A percentile compares a stretch with the other conserved stretches of the same genome.
phyloP scores from a whole-genome alignment of 2,113 vertebrate genomes.

The Arenaria interpres region DNA sequence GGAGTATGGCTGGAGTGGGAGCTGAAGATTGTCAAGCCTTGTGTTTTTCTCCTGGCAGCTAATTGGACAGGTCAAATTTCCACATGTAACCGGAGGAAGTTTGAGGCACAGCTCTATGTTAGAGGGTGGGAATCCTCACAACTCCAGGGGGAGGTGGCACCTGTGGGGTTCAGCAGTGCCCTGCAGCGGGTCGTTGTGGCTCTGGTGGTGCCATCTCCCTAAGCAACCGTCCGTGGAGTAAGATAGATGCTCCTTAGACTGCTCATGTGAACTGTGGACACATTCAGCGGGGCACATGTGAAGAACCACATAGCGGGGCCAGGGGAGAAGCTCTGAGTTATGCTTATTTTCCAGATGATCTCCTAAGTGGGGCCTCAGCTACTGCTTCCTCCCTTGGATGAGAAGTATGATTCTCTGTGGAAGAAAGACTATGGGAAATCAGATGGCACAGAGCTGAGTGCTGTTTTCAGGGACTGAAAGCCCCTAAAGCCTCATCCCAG shows the following conservation, averaged over 20 bases:
- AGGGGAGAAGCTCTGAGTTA: not conserved
- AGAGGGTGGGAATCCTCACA: not conserved
- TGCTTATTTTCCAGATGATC: not conserved
- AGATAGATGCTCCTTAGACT: not conserved
- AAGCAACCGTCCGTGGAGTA: accelerated
- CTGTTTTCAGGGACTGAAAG: conserved; percentile 22
- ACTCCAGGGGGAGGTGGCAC: not conserved
- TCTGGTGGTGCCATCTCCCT: not conserved
- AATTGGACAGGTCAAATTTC: not conserved
- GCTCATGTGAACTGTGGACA: accelerated
- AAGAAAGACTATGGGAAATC: not conserved
- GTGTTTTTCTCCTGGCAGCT: not conserved
- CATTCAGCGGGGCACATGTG: not conserved
- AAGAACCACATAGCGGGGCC: not conserved
- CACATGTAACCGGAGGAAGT: not conserved
- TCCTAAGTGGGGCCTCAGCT: not conserved
- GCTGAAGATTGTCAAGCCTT: not conserved
- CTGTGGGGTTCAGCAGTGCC: not conserved
- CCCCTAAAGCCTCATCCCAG: conserved; percentile 10
- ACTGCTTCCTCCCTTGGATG: not conserved
- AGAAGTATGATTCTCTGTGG: not conserved
- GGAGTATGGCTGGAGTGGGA: not conserved
- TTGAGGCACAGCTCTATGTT: not conserved
- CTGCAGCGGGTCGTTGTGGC: not conserved
- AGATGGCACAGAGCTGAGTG: not conserved